Evolutionary conservation across 2,797 vertebrate genomes (phyloP).

Genomic region (Kryptopterus vitreolus): DNA sequence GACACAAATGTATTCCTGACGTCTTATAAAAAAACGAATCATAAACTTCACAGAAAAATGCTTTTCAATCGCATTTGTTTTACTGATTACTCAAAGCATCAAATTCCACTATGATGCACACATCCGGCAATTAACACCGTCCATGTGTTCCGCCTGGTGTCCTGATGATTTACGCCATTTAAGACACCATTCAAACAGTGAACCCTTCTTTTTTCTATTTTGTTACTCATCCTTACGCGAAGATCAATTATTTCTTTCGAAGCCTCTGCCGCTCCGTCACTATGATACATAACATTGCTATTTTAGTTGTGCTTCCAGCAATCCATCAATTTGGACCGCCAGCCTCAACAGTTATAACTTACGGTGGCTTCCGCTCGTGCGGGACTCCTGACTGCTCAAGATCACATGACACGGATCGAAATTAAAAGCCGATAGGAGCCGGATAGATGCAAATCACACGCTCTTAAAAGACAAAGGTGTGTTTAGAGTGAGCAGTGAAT

Average conservation of each 20-base stretch:
- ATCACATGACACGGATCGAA: not conserved
- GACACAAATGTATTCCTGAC: too few relatives aligned
- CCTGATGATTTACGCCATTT: not conserved
- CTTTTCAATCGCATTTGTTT: too few relatives aligned
- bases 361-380: not conserved
- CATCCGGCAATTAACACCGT: too few relatives aligned
- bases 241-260: not conserved
- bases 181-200: not conserved
- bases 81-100: too few relatives aligned
- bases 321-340: not conserved
- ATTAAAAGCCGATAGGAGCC: not conserved
- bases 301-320: not conserved
- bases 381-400: not conserved
- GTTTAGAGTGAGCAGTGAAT: not conserved
- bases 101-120: too few relatives aligned
- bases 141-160: not conserved
- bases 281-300: slow-evolving; percentile 1
- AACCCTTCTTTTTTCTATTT: not conserved
- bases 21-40: too few relatives aligned
- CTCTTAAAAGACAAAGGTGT: not conserved
- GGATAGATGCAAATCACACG: not conserved
- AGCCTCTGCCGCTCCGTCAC: not conserved
- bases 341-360: not conserved
- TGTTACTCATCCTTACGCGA: too few relatives aligned
- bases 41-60: too few relatives aligned